A percentile compares a stretch with the other conserved stretches of the same genome.
Evolutionary conservation across 2,888 invertebrate species (phyloP).

Genomic region (Amiota communis): DNA sequence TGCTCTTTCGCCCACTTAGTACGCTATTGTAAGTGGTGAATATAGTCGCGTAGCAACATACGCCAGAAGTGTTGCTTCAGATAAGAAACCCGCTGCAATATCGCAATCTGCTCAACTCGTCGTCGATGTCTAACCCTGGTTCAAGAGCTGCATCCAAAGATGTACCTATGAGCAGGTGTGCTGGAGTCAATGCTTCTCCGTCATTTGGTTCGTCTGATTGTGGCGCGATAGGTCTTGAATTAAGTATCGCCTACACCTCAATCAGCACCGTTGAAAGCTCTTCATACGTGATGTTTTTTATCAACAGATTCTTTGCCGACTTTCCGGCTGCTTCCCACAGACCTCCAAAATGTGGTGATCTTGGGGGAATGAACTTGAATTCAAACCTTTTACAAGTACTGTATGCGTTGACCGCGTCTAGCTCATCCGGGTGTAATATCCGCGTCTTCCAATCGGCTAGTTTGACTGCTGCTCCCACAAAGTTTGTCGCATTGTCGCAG

Average conservation of each 20-base stretch:
- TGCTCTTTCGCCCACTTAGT: no score
- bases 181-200: no score
- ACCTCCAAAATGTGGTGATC: background rate
- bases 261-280: no score
- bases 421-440: no score
- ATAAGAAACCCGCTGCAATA: background rate
- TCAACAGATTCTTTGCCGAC: background rate
- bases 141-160: background rate
- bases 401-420: no score
- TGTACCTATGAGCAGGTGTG: background rate
- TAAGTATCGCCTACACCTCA: no score
- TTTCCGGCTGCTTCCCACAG: background rate
- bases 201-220: no score
- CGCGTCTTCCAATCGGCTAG: background rate
- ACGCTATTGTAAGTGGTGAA: background rate
- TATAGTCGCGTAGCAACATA: background rate
- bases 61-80: no score
- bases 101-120: background rate
- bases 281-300: no score
- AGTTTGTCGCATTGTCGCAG: conserved; percentile 38
- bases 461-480: background rate
- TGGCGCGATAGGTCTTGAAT: no score
- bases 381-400: background rate
- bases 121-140: background rate
- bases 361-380: background rate